phyloP scores from a whole-genome alignment of 2,888 invertebrate genomes.

The Nipponacmea schrenckii region DNA sequence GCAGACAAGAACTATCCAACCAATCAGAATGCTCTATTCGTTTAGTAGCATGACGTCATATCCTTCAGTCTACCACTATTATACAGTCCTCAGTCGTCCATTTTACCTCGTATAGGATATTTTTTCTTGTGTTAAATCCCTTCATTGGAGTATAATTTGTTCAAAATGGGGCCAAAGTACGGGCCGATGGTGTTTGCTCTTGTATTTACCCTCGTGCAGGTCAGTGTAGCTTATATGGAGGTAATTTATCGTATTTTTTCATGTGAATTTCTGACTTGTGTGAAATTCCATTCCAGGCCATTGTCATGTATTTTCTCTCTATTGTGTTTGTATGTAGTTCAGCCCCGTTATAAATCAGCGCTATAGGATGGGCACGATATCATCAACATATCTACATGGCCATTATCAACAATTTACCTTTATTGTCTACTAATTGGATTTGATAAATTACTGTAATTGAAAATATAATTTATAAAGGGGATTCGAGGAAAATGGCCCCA shows the following conservation, averaged over 20 bases:
- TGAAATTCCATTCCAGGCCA: too few relatives aligned
- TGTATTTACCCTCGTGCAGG: conserved; percentile 37
- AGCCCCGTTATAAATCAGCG: too few relatives aligned
- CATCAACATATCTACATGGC: too few relatives aligned
- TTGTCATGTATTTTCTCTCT: too few relatives aligned
- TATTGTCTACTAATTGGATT: too few relatives aligned
- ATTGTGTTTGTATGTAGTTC: too few relatives aligned
- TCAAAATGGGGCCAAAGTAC: conserved; percentile 41
- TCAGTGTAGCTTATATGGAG: conserved; percentile 48
- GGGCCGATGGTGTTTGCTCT: conserved; percentile 40
- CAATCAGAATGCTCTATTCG: background rate
- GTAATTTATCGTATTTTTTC: conserved; percentile 31
- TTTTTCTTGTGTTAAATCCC: background rate
- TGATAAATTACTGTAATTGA: too few relatives aligned
- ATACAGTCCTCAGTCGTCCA: background rate
- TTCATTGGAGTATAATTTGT: conserved; percentile 1
- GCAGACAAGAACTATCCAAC: background rate
- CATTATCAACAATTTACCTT: too few relatives aligned
- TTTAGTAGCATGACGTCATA: background rate
- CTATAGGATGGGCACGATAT: too few relatives aligned
- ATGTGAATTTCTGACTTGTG: too few relatives aligned
- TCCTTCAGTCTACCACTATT: background rate
- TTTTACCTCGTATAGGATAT: background rate
- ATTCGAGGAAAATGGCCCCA: too few relatives aligned
- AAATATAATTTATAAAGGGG: too few relatives aligned